These are phyloP conservation scores for Halichoeres trimaculatus DNA, from an alignment of 2,113 vertebrate genomes.

Conservation along the genomic window DNA sequence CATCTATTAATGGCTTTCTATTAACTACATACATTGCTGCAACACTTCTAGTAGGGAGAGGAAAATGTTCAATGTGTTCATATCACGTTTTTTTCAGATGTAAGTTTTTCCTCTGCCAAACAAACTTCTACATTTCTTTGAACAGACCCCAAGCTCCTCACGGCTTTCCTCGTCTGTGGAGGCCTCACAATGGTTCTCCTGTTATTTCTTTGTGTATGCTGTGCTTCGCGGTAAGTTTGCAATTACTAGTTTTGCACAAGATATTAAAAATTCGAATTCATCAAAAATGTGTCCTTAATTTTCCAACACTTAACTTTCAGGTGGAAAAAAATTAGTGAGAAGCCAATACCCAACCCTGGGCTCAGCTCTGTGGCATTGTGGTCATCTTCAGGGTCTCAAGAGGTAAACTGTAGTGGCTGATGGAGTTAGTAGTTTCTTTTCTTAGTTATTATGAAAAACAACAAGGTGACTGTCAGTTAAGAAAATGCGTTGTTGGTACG, in stretches of 20 bases:
- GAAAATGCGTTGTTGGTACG: background rate
- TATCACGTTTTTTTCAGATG: background rate
- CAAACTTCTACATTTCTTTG: background rate
- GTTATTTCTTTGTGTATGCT: conserved; percentile 53
- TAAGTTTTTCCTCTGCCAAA: background rate
- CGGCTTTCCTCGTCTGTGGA: conserved; percentile 25
- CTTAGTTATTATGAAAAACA: background rate
- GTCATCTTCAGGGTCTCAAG: conserved; percentile 29
- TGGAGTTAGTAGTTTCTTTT: background rate
- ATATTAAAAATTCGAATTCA: background rate
- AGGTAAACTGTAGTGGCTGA: conserved; percentile 46
- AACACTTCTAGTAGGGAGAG: background rate
- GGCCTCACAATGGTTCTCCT: conserved; percentile 36
- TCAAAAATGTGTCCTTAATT: background rate
- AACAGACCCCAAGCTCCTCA: conserved; percentile 58
- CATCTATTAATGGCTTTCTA: too few species aligned
- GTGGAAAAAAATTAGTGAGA: conserved; percentile 60
- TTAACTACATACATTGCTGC: too few species aligned
- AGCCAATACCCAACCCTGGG: conserved; percentile 70
- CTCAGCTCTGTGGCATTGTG: conserved; percentile 67
- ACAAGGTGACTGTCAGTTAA: background rate
- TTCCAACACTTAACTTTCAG: conserved; percentile 29
- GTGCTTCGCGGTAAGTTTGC: conserved; percentile 64
- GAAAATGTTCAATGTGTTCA: too few species aligned
- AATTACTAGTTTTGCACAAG: too few species aligned